These are phyloP conservation scores for Cyprinodon brontotheroides DNA, from an alignment of 2,113 vertebrate species.

Conservation along the genomic window DNA sequence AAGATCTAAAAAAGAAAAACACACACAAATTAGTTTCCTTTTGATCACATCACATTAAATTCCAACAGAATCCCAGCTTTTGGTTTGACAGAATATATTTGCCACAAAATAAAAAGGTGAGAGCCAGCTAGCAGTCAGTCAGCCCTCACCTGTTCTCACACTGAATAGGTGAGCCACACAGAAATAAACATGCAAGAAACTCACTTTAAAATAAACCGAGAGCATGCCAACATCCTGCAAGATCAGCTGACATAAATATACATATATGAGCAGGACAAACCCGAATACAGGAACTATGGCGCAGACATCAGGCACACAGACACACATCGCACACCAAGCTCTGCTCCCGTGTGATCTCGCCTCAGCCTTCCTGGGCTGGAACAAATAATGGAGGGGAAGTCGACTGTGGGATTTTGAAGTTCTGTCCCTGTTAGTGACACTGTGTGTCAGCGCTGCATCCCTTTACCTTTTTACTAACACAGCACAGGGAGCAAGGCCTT, in stretches of 20 bases:
- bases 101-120: not conserved
- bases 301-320: constrained; percentile 12
- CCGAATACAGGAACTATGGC: constrained; percentile 19
- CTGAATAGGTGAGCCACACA: not conserved
- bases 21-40: not conserved
- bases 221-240: constrained; percentile 13
- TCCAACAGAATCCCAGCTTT: not conserved
- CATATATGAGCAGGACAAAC: constrained; percentile 20
- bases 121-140: not conserved
- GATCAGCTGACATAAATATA: constrained; percentile 10
- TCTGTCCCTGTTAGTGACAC: constrained; percentile 79
- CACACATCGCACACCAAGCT: constrained; percentile 38
- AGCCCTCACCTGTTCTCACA: not conserved
- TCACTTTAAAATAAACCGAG: constrained; percentile 3
- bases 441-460: constrained; percentile 78
- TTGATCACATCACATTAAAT: not conserved
- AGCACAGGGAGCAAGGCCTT: constrained; percentile 81
- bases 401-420: constrained; percentile 75
- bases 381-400: constrained; percentile 76
- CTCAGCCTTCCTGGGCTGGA: constrained; percentile 67
- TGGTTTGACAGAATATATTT: not conserved
- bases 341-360: constrained; percentile 58
- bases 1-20: not conserved
- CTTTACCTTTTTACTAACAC: constrained; percentile 68
- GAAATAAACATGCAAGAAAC: not conserved